phyloP scores from a whole-genome alignment of 2,113 vertebrate species.

The Pongo pygmaeus region DNA sequence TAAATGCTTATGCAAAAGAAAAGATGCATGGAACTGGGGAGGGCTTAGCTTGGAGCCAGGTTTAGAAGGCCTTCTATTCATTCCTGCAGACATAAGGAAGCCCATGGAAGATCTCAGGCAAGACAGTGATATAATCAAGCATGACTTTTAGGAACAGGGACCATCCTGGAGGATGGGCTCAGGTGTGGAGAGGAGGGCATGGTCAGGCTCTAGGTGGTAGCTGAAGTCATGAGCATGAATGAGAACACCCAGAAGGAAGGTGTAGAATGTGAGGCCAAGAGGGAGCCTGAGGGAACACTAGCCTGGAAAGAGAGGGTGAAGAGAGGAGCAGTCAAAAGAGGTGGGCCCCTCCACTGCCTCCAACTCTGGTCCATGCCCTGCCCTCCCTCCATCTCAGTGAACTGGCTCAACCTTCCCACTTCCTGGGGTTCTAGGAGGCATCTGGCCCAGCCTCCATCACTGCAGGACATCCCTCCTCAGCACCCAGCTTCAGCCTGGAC shows the following conservation, averaged over 20 bases:
- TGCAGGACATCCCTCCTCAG: no score
- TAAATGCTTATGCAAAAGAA: neutral
- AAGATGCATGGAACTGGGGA: neutral
- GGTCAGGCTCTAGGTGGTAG: neutral
- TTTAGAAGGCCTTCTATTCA: neutral
- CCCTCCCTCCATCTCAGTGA: neutral
- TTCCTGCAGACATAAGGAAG: neutral
- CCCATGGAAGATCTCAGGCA: neutral
- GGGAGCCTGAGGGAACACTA: neutral
- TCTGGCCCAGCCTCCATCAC: neutral
- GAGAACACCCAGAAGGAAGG: neutral
- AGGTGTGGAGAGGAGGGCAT: neutral
- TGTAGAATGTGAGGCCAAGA: rapidly evolving
- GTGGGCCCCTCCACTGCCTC: no score
- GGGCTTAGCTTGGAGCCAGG: neutral
- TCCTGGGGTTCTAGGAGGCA: neutral
- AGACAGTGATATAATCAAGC: neutral
- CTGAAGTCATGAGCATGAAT: neutral
- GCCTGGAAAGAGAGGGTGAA: neutral
- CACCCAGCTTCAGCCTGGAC: neutral
- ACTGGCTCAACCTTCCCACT: neutral
- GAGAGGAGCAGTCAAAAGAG: neutral
- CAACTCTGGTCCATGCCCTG: neutral
- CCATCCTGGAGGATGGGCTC: neutral
- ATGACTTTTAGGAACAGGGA: neutral